Evolutionary conservation across 2,113 vertebrate genomes (phyloP).

Genomic region (Donacobius atricapilla): DNA sequence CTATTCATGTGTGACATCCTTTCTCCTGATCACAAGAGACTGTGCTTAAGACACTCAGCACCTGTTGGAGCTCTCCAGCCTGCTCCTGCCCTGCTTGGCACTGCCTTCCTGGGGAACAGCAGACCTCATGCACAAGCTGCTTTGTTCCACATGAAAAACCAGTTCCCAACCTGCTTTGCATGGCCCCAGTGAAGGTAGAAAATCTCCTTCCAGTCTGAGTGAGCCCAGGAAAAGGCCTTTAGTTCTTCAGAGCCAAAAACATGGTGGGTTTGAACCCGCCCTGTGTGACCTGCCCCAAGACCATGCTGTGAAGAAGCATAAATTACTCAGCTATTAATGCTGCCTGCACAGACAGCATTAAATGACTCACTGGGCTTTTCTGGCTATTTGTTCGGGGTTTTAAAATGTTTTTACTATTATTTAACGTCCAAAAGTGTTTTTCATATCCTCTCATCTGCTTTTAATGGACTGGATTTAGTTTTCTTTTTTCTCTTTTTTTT

Average conservation of each 20-base stretch:
- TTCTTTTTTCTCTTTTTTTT: not conserved
- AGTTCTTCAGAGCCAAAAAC: not conserved
- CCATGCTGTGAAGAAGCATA: not conserved
- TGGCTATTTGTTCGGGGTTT: not conserved
- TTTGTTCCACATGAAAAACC: not conserved
- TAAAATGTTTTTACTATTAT: not conserved
- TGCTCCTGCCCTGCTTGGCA: not conserved
- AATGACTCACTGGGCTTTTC: slow-evolving; percentile 19
- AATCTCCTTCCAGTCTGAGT: not conserved
- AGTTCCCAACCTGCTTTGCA: not conserved
- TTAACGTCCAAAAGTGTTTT: slow-evolving; percentile 32
- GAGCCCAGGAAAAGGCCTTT: not conserved
- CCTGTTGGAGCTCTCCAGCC: not conserved
- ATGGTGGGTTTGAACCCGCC: not conserved
- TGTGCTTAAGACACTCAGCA: not conserved
- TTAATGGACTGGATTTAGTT: slow-evolving; percentile 20
- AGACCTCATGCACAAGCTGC: not conserved
- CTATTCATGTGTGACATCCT: not conserved
- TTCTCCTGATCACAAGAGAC: not conserved
- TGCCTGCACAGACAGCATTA: not conserved
- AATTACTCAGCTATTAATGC: not conserved
- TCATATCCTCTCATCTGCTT: not conserved
- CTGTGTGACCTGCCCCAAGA: not conserved
- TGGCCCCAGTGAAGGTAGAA: not conserved
- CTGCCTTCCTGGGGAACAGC: not conserved